Conservation (phyloP, 2,113 vertebrate species). For the Syrrhaptes paradoxus region DNA sequence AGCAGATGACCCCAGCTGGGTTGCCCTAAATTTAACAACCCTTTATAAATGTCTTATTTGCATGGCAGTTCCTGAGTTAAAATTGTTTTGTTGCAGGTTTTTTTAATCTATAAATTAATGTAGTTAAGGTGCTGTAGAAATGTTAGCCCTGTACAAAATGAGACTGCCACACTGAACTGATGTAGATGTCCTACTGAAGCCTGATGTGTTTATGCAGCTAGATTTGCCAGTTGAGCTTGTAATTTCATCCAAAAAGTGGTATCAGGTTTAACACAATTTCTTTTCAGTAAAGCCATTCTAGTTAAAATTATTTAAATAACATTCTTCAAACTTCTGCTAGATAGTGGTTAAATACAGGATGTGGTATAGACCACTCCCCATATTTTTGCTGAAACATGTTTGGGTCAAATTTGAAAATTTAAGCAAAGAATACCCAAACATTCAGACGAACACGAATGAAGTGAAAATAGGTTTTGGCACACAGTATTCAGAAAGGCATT, state of each 20-base stretch:
- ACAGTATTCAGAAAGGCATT: not conserved
- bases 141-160: not conserved
- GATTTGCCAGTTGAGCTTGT: not conserved
- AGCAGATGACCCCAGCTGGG: not conserved
- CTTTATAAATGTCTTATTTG: not conserved
- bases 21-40: not conserved
- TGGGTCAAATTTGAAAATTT: not conserved
- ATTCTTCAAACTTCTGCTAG: not conserved
- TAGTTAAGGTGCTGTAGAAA: not conserved
- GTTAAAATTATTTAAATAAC: not conserved
- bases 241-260: not conserved
- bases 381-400: not conserved
- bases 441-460: not conserved
- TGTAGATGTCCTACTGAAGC: not conserved
- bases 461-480: not conserved
- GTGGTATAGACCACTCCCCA: not conserved
- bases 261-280: not conserved
- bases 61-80: not conserved
- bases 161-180: not conserved
- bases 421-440: not conserved
- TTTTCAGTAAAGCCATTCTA: not conserved
- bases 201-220: not conserved
- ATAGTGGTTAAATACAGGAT: not conserved
- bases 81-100: not conserved
- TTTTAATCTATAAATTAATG: not conserved